phyloP scores from a whole-genome alignment of 2,888 invertebrate species.

The Lasioglossum oenotherae region DNA sequence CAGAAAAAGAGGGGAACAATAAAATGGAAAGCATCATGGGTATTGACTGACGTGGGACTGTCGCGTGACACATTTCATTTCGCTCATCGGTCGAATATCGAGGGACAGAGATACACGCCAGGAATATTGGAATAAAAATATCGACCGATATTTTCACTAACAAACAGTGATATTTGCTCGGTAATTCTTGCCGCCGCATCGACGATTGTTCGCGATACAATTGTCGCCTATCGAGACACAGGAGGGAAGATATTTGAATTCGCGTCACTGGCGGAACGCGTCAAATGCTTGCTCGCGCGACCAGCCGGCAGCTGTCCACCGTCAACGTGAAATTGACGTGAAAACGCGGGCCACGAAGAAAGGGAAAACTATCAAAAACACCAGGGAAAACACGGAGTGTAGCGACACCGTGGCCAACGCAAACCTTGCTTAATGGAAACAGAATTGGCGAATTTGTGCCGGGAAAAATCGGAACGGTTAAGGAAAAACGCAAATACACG shows the following conservation, averaged over 20 bases:
- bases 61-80: neutral
- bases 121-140: neutral
- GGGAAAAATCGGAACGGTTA: neutral
- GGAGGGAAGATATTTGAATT: slow-evolving; percentile 24
- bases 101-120: neutral
- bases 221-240: slow-evolving; percentile 19
- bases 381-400: neutral
- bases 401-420: neutral
- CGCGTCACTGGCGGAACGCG: neutral
- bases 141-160: neutral
- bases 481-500: neutral
- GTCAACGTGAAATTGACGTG: slow-evolving; percentile 20
- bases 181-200: neutral
- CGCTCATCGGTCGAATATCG: neutral
- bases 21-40: neutral
- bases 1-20: neutral
- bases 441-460: neutral
- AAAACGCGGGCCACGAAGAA: neutral
- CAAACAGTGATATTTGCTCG: slow-evolving; percentile 2
- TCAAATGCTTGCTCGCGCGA: slow-evolving; percentile 3
- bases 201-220: slow-evolving; percentile 16
- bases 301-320: neutral
- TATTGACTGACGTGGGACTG: neutral
- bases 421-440: neutral
- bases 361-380: slow-evolving; percentile 18